A percentile compares a stretch with the other conserved stretches of the same genome.
These are phyloP conservation scores for Gadus macrocephalus DNA, from an alignment of 2,113 vertebrate genomes.

Conservation along the genomic window DNA sequence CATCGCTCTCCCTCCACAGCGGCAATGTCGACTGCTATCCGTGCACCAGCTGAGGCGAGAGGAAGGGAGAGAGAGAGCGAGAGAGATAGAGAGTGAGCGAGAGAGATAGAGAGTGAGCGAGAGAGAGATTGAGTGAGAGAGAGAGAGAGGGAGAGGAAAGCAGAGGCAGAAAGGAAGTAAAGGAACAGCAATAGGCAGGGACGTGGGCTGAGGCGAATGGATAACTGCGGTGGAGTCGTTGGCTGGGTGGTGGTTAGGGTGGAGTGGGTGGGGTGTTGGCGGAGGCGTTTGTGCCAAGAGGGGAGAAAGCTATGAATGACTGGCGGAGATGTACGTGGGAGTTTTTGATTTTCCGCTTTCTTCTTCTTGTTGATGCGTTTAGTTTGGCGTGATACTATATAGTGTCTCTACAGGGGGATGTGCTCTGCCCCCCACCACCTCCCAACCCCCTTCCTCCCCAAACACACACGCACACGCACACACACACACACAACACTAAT, in stretches of 20 bases:
- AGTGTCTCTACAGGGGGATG: not conserved
- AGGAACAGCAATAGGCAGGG: conserved; percentile 48
- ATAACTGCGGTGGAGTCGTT: conserved; percentile 16
- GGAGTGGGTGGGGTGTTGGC: conserved; percentile 6
- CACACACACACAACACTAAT: not conserved
- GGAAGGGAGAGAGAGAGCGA: conserved; percentile 13
- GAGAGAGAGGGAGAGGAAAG: conserved; percentile 15
- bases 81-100: not conserved
- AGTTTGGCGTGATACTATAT: not conserved
- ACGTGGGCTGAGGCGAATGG: conserved; percentile 38
- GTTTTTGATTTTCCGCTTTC: not conserved
- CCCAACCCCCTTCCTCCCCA: not conserved
- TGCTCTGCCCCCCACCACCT: not conserved
- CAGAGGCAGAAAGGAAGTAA: conserved; percentile 4
- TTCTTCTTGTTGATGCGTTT: not conserved
- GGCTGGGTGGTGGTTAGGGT: conserved; percentile 27
- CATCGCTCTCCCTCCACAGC: conserved; percentile 24
- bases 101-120: too few relatives aligned
- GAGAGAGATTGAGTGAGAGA: too few relatives aligned
- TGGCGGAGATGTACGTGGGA: not conserved
- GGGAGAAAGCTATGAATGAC: not conserved
- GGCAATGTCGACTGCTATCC: conserved; percentile 51
- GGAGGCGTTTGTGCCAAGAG: not conserved
- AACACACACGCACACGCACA: not conserved
- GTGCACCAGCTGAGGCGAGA: conserved; percentile 41